Conservation (phyloP, 1,140 invertebrate genomes). For the Cydia strobilella region DNA sequence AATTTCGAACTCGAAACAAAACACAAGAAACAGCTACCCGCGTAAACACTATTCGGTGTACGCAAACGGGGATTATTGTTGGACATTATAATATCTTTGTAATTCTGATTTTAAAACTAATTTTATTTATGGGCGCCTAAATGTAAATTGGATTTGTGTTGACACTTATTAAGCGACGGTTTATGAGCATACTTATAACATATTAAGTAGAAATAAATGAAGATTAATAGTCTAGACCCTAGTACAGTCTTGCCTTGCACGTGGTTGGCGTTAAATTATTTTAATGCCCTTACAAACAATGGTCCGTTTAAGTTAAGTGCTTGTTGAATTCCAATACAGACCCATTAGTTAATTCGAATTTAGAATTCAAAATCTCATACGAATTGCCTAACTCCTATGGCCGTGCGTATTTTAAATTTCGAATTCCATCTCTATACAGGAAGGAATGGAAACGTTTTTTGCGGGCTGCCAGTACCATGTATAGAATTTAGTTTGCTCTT, state of each 20-base stretch:
- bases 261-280: constrained; percentile 20
- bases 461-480: constrained; percentile 18
- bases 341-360: constrained; percentile 19
- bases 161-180: neutral
- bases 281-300: constrained; percentile 14
- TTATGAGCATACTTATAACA: constrained; percentile 31
- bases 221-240: constrained; percentile 23
- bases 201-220: constrained; percentile 2
- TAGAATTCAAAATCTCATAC: constrained; percentile 22
- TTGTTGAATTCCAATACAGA: constrained; percentile 12
- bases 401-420: neutral
- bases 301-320: constrained; percentile 20
- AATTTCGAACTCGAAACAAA: constrained; percentile 53
- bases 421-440: constrained; percentile 10
- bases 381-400: constrained; percentile 21
- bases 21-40: constrained; percentile 20
- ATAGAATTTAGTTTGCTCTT: constrained; percentile 28
- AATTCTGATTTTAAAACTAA: too few relatives aligned
- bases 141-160: neutral
- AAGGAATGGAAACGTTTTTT: constrained; percentile 13
- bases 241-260: constrained; percentile 2
- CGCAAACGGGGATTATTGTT: neutral
- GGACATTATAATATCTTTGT: neutral
- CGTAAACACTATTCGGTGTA: neutral
- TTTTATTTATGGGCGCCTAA: too few relatives aligned